phyloP scores from a whole-genome alignment of 2,797 vertebrate genomes.

The Pangasius sanitwongsei region DNA sequence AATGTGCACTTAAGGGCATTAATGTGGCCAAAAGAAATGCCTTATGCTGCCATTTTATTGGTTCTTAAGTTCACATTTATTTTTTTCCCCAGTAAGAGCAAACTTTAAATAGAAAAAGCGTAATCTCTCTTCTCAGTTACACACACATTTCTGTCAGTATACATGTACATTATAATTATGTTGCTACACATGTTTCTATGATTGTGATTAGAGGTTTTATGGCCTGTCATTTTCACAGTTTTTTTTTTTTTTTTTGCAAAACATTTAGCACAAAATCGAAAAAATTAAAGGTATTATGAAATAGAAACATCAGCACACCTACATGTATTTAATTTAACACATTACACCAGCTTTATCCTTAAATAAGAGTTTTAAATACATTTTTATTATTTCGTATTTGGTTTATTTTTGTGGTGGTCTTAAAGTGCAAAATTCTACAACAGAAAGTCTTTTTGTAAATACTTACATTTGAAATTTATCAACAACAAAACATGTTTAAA shows the following conservation, averaged over 20 bases:
- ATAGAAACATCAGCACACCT: not conserved
- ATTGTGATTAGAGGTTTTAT: not conserved
- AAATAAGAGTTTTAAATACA: not conserved
- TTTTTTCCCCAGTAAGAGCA: not conserved
- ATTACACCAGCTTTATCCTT: not conserved
- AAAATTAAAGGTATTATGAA: not conserved
- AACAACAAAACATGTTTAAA: not conserved
- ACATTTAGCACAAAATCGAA: not conserved
- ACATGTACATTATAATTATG: not conserved
- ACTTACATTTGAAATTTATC: not conserved
- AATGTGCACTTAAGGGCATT: conserved; percentile 13
- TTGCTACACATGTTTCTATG: not conserved
- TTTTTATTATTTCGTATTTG: not conserved
- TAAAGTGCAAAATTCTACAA: not conserved
- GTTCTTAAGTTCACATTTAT: not conserved
- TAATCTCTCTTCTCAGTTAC: not conserved
- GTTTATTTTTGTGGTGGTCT: not conserved
- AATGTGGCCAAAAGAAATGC: conserved; percentile 27
- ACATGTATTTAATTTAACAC: not conserved
- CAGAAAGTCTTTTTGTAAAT: not conserved
- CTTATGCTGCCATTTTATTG: not conserved
- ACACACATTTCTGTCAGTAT: not conserved
- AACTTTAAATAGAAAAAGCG: not conserved
- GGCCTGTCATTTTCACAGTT: not conserved
- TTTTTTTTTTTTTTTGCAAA: not conserved